Evolutionary conservation across 2,888 invertebrate species (phyloP), one percentile per base, ranked within the genome.

Genomic region (Eugnorisma glareosa): DNA sequence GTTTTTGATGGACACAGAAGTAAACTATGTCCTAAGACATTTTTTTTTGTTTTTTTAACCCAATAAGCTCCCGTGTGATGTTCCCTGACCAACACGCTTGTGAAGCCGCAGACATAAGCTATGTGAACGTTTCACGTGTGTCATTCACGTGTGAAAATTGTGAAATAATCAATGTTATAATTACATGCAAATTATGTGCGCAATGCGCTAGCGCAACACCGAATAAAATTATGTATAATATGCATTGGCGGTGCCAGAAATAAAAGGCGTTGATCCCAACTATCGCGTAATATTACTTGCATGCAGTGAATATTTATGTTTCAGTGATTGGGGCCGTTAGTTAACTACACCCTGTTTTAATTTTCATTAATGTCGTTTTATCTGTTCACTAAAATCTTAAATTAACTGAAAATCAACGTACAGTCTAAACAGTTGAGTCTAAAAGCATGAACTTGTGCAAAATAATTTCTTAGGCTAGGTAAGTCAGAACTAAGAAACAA

Each of bases 301-400:
- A 83, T 54, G 66, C 51, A 48, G 18, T 83, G 66, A 83, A 83
- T 80, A 83, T 80, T 79, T 79, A 64, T 64, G 21, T 64, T 40
- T 40, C 18, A n/a, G n/a, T 40, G 10, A 40, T 28, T 18, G 40
- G 15, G 15, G 64, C 7, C 7, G 40, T 63, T 63, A 2, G 24
- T 24, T 37, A 63, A 40, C 37, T 37, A 24, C 2, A 37, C 10
- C 13, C 63, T 15, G 4, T n/a, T 15, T 15, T 3, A n/a, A 8
- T 40, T 7, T 8, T 37, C 13, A 24, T 63, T 5, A 11, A n/a
- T n/a, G 59, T 59, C 2, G 18, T 28, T 15, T 6, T 8, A 18
- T 59, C 8, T 18, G 8, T 18, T 18, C 31, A 59, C 6, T 5
- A 18, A 59, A 18, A 57, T 28, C 28, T 57, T 15, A 7, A 28